phyloP scores from a whole-genome alignment of 2,888 invertebrate species.

The Folsomia manolachei region DNA sequence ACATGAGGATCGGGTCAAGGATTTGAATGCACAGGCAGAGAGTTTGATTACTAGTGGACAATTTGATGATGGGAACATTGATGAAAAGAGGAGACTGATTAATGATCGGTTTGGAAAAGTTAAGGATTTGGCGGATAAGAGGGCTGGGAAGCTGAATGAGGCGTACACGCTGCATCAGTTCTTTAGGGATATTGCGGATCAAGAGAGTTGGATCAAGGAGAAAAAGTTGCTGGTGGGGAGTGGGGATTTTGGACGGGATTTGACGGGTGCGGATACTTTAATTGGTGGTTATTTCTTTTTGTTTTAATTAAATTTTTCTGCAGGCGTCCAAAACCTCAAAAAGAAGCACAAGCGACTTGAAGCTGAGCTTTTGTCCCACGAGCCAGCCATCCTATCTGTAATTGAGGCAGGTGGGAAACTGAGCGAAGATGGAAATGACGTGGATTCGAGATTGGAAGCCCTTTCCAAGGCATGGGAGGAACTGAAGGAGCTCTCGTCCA shows the following conservation, averaged over 20 bases:
- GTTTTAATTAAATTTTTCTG: constrained; percentile 11
- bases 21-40: constrained; percentile 95
- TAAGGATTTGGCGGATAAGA: constrained; percentile 85
- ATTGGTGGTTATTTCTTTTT: constrained; percentile 82
- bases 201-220: constrained; percentile 99
- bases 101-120: constrained; percentile 93
- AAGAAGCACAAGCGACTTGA: constrained; percentile 99
- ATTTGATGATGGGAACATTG: constrained; percentile 94
- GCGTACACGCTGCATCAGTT: constrained; percentile 98
- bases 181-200: constrained; percentile 98
- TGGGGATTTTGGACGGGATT: constrained; percentile 94
- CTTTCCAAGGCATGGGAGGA: constrained; percentile 80
- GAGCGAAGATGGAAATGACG: constrained; percentile 93
- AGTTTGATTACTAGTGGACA: constrained; percentile 93
- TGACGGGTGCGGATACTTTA: constrained; percentile 94
- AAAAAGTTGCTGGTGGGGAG: constrained; percentile 94
- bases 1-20: constrained; percentile 88
- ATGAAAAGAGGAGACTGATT: constrained; percentile 90
- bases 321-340: constrained; percentile 93
- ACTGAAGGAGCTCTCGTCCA: constrained; percentile 39
- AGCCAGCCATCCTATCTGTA: constrained; percentile 92
- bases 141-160: constrained; percentile 96
- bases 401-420: constrained; percentile 69
- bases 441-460: constrained; percentile 74
- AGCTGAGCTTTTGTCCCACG: constrained; percentile 94